Evolutionary conservation across 2,113 vertebrate species (phyloP).

Genomic region (Phaethon lepturus): DNA sequence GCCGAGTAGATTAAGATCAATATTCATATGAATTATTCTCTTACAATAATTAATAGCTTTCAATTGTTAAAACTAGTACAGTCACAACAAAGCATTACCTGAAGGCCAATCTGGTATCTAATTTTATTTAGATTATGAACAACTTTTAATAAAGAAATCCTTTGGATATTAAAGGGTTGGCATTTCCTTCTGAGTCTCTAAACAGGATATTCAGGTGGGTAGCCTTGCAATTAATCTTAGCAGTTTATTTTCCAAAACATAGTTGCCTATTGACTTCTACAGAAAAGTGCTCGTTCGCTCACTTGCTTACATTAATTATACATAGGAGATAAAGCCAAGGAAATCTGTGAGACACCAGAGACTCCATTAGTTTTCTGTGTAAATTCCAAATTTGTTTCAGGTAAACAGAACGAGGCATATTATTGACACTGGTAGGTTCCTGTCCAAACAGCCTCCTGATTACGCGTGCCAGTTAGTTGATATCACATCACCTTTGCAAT

Average conservation of each 20-base stretch:
- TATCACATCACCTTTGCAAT: background rate
- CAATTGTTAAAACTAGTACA: constrained; percentile 23
- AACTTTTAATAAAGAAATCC: constrained; percentile 49
- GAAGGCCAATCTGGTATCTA: background rate
- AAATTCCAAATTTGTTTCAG: background rate
- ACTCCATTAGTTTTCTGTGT: constrained; percentile 24
- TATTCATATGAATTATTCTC: constrained; percentile 40
- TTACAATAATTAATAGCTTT: constrained; percentile 66
- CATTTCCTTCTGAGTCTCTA: background rate
- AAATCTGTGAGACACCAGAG: background rate
- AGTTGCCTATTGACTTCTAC: background rate
- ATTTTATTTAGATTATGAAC: constrained; percentile 23
- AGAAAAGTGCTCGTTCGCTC: background rate
- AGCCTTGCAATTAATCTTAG: constrained; percentile 18
- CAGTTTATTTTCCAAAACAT: background rate
- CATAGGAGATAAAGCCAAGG: background rate
- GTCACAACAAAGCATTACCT: constrained; percentile 45
- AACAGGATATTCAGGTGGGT: background rate
- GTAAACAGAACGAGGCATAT: background rate
- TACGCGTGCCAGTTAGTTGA: background rate
- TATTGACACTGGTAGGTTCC: background rate
- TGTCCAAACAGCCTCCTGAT: background rate
- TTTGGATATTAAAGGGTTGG: background rate
- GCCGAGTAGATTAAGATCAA: constrained; percentile 54
- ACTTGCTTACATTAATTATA: background rate